A percentile compares a stretch with the other conserved stretches of the same genome.
phyloP scores from a whole-genome alignment of 2,113 vertebrate genomes.

The Engystomops pustulosus region DNA sequence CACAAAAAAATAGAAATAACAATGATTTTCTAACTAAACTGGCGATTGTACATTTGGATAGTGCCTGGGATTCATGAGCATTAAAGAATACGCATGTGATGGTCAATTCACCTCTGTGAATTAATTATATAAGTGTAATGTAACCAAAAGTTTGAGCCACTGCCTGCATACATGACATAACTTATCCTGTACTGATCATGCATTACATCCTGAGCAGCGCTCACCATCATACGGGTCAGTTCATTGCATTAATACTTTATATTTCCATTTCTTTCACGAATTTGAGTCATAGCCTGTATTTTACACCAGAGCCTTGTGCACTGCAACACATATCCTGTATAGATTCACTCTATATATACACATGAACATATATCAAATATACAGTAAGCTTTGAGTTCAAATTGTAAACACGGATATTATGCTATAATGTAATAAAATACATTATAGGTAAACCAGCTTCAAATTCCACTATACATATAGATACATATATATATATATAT shows the following conservation, averaged over 20 bases:
- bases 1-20: background rate
- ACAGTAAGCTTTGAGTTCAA: background rate
- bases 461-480: background rate
- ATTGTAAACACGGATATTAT: background rate
- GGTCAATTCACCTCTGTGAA: too few relatives aligned
- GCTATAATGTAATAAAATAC: background rate
- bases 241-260: too few relatives aligned
- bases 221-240: too few relatives aligned
- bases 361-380: background rate
- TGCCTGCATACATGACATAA: background rate
- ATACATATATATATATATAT: background rate
- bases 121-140: background rate
- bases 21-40: background rate
- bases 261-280: too few relatives aligned
- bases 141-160: background rate
- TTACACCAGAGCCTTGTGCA: background rate
- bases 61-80: background rate
- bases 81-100: too few relatives aligned
- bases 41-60: background rate
- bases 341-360: background rate
- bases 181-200: background rate
- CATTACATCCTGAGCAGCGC: too few relatives aligned
- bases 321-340: too few relatives aligned
- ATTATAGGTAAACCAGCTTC: background rate
- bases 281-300: too few relatives aligned